Conservation (phyloP, 2,797 vertebrate genomes). For the Heteromormyrus szaboi region DNA sequence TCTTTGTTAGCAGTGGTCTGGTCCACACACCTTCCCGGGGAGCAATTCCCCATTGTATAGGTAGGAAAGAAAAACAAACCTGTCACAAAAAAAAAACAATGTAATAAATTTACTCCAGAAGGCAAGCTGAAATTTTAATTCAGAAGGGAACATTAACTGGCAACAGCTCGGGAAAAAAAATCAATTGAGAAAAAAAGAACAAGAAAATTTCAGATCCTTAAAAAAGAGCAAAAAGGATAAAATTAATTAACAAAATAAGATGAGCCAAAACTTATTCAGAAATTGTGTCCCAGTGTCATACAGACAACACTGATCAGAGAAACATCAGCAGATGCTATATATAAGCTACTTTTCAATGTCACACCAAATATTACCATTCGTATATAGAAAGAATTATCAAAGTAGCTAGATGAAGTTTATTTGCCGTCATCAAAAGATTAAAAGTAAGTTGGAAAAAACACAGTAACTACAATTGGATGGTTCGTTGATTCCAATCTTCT, state of each 20-base stretch:
- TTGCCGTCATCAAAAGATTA: constrained; percentile 5
- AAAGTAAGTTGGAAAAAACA: constrained; percentile 14
- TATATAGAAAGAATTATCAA: background rate
- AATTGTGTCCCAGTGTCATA: background rate
- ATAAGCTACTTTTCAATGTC: background rate
- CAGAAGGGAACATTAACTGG: background rate
- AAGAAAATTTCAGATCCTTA: background rate
- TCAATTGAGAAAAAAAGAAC: background rate
- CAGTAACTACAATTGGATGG: background rate
- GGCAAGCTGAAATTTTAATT: background rate
- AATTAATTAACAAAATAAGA: background rate
- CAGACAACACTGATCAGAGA: background rate
- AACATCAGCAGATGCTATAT: background rate
- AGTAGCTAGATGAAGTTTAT: constrained; percentile 1
- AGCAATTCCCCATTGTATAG: background rate
- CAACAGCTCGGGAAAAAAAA: background rate
- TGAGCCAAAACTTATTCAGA: background rate
- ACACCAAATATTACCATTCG: background rate
- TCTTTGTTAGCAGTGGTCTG: background rate
- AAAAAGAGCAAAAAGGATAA: background rate
- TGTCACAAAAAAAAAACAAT: background rate
- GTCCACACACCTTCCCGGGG: background rate
- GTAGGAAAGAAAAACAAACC: background rate
- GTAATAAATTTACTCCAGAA: background rate
- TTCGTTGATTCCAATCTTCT: background rate